Evolutionary conservation across 2,888 invertebrate species (phyloP), one percentile per base, ranked within the genome.

Genomic region (Cataglyphis albicans): DNA sequence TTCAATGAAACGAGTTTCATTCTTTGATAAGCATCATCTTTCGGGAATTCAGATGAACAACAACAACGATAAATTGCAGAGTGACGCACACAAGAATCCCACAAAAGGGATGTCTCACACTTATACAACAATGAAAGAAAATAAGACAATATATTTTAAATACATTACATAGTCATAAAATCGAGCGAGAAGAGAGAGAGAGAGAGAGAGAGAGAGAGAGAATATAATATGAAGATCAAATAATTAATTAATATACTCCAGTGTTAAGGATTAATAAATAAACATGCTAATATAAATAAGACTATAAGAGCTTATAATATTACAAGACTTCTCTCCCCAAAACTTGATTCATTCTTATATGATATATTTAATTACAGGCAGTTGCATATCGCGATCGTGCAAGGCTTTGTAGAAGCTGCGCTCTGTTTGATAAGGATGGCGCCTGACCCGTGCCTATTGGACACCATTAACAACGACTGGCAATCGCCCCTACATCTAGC

Each of bases 401-500:
- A 97, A 87, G 97, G 97, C 65, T 96, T 96, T 92, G 95, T 96
- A 84, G 97, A 97, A 91, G 96, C 97, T 85, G 97, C 97, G 0
- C 95, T 96, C 88, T 96, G 97, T 72, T 95, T 98, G 70, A 97
- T 98, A 91, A 96, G 96, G 86, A 95, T 97, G 93, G 97, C 97
- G 84, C 98, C 98, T 52, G 96, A 97, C 95, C 97, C 97, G 75
- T 96, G 96, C 68, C 96, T 97, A 84, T 95, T 99, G 63, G 97
- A 98, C 94, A 96, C 98, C 55, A 96, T 96, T 74, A 99, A 99
- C 95, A 97, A 98, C 95, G 96, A 96, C 81, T 96, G 97, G 7
- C 97, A 97, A 91, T 97, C 98, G 1, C 97, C 98, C 0, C 95
- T 99, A n/a, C 98, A 99, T 95, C 95, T 98, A 85, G 98, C 98